phyloP scores from a whole-genome alignment of 2,888 invertebrate genomes.

The Panzeria rudis region DNA sequence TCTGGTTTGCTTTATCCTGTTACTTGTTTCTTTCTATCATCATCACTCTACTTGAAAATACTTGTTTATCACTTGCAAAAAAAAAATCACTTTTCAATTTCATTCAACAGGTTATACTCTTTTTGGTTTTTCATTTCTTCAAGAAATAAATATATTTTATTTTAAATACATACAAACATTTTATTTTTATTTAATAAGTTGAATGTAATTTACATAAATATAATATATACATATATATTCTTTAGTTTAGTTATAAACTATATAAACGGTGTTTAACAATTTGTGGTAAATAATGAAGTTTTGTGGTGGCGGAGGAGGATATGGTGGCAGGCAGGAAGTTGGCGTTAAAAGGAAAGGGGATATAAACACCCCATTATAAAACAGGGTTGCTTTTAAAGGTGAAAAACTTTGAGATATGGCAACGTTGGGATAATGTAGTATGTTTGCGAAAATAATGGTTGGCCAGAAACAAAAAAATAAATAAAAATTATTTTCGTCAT shows the following conservation, averaged over 20 bases:
- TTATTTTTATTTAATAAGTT: constrained; percentile 27
- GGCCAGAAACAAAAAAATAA: background rate
- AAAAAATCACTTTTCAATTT: constrained; percentile 72
- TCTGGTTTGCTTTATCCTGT: constrained; percentile 38
- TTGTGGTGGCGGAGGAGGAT: constrained; percentile 1
- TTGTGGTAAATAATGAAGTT: constrained; percentile 36
- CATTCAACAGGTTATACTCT: constrained; percentile 67
- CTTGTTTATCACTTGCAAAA: constrained; percentile 69
- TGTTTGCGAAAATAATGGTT: background rate
- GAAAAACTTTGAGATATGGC: constrained; percentile 3
- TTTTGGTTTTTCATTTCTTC: constrained; percentile 17
- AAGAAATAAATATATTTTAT: constrained; percentile 48
- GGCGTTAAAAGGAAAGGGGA: background rate
- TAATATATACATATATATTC: constrained; percentile 37
- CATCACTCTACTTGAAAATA: constrained; percentile 60
- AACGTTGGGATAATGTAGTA: background rate
- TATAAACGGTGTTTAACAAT: constrained; percentile 67
- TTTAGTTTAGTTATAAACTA: constrained; percentile 48
- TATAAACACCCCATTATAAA: background rate
- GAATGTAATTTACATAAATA: constrained; percentile 49
- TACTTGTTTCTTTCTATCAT: constrained; percentile 3
- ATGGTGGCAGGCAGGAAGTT: background rate
- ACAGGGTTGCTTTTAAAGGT: background rate
- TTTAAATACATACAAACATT: constrained; percentile 51
- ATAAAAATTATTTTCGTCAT: background rate